Evolutionary conservation across 1,140 invertebrate genomes (phyloP).

Genomic region (Ceratosolen solmsi): DNA sequence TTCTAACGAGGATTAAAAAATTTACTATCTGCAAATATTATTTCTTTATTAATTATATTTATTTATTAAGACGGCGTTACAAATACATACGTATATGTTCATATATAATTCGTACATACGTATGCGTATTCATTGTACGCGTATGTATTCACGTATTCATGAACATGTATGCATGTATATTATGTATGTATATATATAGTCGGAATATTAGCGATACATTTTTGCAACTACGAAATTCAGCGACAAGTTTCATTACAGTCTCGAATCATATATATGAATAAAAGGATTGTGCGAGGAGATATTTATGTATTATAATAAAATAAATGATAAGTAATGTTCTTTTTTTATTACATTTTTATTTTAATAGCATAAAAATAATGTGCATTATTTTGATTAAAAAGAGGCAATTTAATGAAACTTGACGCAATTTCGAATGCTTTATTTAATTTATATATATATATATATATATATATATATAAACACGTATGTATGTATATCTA

Average conservation of each 20-base stretch:
- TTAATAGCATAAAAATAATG: slow-evolving; percentile 1
- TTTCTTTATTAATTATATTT: slow-evolving; percentile 58
- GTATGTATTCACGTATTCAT: background rate
- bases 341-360: slow-evolving; percentile 12
- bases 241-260: slow-evolving; percentile 63
- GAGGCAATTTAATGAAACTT: slow-evolving; percentile 56
- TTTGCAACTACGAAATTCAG: slow-evolving; percentile 60
- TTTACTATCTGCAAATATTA: slow-evolving; percentile 55
- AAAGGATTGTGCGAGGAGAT: background rate
- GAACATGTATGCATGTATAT: background rate
- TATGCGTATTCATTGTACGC: background rate
- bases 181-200: slow-evolving; percentile 50
- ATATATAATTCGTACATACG: background rate
- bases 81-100: slow-evolving; percentile 38
- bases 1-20: slow-evolving; percentile 30
- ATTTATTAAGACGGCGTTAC: slow-evolving; percentile 69
- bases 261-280: background rate
- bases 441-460: slow-evolving; percentile 64
- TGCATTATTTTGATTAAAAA: slow-evolving; percentile 22
- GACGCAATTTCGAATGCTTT: slow-evolving; percentile 56
- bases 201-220: slow-evolving; percentile 60
- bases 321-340: slow-evolving; percentile 23
- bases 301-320: slow-evolving; percentile 44
- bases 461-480: slow-evolving; percentile 40
- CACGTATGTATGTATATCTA: background rate